phyloP scores from a whole-genome alignment of 2,888 invertebrate species.

The Ceratothoa steindachneri region DNA sequence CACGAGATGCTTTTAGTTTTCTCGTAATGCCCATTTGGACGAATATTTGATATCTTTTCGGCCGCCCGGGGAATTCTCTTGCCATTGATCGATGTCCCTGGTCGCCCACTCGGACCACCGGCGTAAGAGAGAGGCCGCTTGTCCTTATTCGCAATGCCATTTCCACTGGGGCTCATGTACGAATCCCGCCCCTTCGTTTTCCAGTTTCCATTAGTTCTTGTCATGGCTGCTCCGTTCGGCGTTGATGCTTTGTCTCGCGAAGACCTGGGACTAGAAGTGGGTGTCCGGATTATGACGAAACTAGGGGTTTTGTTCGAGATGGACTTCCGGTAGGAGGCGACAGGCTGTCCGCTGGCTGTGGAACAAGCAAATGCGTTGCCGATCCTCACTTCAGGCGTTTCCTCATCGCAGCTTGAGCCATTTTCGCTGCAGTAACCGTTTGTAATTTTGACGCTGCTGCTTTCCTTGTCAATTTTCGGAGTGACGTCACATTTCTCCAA shows the following conservation, averaged over 20 bases:
- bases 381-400: conserved; percentile 1
- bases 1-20: conserved; percentile 11
- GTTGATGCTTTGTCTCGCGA: conserved; percentile 24
- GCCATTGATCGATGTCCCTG: not conserved
- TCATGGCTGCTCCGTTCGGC: not conserved
- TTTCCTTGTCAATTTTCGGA: not conserved
- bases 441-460: not conserved
- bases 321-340: not conserved
- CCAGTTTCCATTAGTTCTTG: not conserved
- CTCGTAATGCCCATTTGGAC: not conserved
- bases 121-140: not conserved
- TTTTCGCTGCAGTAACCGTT: conserved; percentile 3
- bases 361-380: too few relatives aligned
- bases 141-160: not conserved
- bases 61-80: not conserved
- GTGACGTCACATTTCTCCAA: not conserved
- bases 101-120: not conserved
- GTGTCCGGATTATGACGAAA: conserved; percentile 39
- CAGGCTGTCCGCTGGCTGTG: not conserved
- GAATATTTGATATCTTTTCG: not conserved
- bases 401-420: conserved; percentile 4
- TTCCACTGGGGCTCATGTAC: not conserved
- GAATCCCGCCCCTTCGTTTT: not conserved
- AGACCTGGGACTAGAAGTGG: conserved; percentile 30
- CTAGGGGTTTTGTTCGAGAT: conserved; percentile 39